Percentiles rank a stretch among this genome's conserved stretches.
phyloP scores from a whole-genome alignment of 2,113 vertebrate species.

The Syngnathus floridae region DNA sequence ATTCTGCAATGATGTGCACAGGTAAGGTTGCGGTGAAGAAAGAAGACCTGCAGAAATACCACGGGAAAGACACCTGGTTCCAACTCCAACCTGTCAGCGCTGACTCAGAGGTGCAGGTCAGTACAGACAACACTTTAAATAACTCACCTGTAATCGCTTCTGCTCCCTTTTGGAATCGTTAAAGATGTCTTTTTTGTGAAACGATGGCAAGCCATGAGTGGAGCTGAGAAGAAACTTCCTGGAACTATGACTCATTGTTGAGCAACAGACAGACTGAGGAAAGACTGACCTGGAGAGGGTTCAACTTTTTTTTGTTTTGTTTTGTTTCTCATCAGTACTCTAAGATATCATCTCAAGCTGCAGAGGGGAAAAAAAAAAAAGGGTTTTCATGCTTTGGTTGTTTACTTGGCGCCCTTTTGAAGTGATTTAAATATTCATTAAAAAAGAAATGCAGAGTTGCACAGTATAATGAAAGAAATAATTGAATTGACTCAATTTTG shows the following conservation, averaged over 20 bases:
- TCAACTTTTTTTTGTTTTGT: neutral
- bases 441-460: too few species aligned
- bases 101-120: slow-evolving; percentile 97
- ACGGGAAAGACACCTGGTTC: slow-evolving; percentile 98
- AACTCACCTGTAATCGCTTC: neutral
- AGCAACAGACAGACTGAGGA: neutral
- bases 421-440: neutral
- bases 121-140: slow-evolving; percentile 27
- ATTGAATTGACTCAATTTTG: too few species aligned
- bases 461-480: neutral
- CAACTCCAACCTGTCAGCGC: slow-evolving; percentile 93
- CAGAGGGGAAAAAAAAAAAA: neutral
- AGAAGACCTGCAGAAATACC: slow-evolving; percentile 94
- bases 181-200: slow-evolving; percentile 2
- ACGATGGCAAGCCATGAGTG: neutral
- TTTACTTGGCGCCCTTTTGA: neutral
- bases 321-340: neutral
- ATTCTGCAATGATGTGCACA: slow-evolving; percentile 43
- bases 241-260: neutral
- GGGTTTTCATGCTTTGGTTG: neutral
- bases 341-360: neutral
- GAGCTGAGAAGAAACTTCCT: neutral
- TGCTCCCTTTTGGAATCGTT: neutral
- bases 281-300: neutral
- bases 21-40: slow-evolving; percentile 96